Base-by-base conservation (phyloP, 2,888 invertebrate species). In the Temnothorax rugatulus region DNA sequence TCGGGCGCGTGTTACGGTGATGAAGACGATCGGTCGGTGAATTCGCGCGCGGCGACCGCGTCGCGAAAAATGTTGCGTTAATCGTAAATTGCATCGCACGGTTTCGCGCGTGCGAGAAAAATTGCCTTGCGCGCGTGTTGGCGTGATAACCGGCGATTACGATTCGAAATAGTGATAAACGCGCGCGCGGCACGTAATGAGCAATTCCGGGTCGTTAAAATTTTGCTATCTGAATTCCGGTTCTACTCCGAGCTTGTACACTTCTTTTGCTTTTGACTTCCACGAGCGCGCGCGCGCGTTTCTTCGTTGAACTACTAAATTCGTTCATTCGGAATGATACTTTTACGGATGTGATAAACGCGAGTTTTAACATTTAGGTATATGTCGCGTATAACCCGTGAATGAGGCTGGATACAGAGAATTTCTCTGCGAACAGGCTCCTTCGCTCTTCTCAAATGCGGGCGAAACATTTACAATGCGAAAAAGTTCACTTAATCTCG, bases 41-140 rank as follows among this genome's bases (percentile, higher is more conserved):
- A 73, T 73, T 59, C 79, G 44, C 57, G 71, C 57, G 71, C 57
- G 73, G 73, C 47, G 79, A 47, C 4, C 54, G 44, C 71, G 57
- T 38, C 38, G 74, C 79, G 47, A 38, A 81, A 61, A 73, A 81
- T 73, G 74, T 81, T 54, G 59, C 74, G 59, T 81, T 73, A 73
- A 73, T 81, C 47, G 79, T 38, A 81, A 81, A 81, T 81, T 81
- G 74, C 59, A 59, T 81, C 79, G 57, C 21, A 71, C 68, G 54
- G 66, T 68, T 44, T 57, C 79, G 73, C 79, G 79, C 54, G 79
- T 64, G 71, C 73, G 79, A 73, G 54, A 77, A 77, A 73, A 81
- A 81, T 73, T 81, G 21, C 74, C 7, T 29, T 50, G 74, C 47
- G 34, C 71, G 69, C 74, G 59, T 79, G 77, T 69, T 79, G 71